Percentiles rank a stretch among this genome's conserved stretches.
These are phyloP conservation scores for Epinephelus awoara DNA, from an alignment of 2,797 vertebrate species.

Conservation along the genomic window DNA sequence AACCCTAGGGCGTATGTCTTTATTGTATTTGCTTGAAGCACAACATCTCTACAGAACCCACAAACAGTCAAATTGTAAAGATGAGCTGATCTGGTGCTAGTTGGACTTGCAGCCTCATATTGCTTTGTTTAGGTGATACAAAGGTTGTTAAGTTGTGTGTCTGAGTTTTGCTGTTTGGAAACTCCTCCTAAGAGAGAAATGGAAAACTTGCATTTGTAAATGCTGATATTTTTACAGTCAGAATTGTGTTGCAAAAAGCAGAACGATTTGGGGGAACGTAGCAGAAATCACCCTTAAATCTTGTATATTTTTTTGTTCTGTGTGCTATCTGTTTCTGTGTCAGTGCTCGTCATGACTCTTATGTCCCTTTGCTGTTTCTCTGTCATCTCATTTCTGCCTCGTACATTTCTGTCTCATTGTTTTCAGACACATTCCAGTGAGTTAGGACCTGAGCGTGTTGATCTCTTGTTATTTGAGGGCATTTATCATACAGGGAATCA, in stretches of 20 bases:
- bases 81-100: constrained; percentile 24
- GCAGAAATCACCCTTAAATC: constrained; percentile 44
- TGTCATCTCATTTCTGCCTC: constrained; percentile 16
- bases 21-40: constrained; percentile 65
- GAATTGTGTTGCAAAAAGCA: constrained; percentile 26
- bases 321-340: constrained; percentile 19
- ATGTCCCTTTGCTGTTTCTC: constrained; percentile 17
- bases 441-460: constrained; percentile 53
- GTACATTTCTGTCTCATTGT: constrained; percentile 20
- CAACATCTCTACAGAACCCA: constrained; percentile 41
- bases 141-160: constrained; percentile 33
- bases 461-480: constrained; percentile 48
- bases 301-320: constrained; percentile 19
- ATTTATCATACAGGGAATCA: constrained; percentile 28
- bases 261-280: constrained; percentile 53
- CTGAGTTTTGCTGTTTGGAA: constrained; percentile 16
- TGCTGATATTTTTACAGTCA: constrained; percentile 25
- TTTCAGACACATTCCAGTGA: constrained; percentile 66
- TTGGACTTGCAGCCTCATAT: constrained; percentile 39
- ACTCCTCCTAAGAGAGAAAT: constrained; percentile 31
- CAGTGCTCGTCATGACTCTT: constrained; percentile 2
- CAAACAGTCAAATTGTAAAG: constrained; percentile 32
- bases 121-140: constrained; percentile 35
- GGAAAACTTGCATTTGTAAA: constrained; percentile 28
- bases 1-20: constrained; percentile 36